Evolutionary conservation across 2,113 vertebrate genomes (phyloP).

Genomic region (Prunella himalayana): DNA sequence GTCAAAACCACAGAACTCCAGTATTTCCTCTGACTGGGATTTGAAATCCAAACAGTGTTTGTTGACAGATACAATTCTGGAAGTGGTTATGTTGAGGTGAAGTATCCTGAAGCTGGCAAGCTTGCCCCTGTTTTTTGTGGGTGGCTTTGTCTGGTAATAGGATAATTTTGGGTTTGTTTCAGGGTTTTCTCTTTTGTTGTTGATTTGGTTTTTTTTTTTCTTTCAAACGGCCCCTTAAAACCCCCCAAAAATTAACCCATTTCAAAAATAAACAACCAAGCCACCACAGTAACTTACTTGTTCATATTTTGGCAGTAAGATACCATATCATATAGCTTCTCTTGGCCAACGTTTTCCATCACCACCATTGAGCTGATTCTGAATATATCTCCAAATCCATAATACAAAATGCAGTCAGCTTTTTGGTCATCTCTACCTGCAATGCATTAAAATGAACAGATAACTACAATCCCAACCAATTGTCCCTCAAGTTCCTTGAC

Average conservation of each 20-base stretch:
- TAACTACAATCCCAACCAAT: not conserved
- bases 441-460: not conserved
- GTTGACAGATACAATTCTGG: no score
- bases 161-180: not conserved
- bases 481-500: not conserved
- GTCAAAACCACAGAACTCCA: not conserved
- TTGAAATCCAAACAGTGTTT: not conserved
- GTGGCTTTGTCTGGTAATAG: not conserved
- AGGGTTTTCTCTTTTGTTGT: not conserved
- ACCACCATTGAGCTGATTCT: conserved; percentile 95
- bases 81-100: no score
- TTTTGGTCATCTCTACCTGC: conserved; percentile 88
- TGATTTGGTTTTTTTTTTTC: no score
- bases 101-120: not conserved
- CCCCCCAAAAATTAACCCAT: not conserved
- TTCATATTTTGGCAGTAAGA: conserved; percentile 86
- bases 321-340: conserved; percentile 93
- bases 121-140: not conserved
- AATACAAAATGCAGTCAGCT: conserved; percentile 94
- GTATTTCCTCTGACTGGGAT: not conserved
- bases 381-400: conserved; percentile 92
- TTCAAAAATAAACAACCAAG: not conserved
- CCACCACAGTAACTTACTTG: conserved; percentile 69
- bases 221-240: not conserved
- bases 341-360: conserved; percentile 95